Evolutionary conservation across 2,888 invertebrate genomes (phyloP).

Genomic region (Cylindroiulus punctatus): DNA sequence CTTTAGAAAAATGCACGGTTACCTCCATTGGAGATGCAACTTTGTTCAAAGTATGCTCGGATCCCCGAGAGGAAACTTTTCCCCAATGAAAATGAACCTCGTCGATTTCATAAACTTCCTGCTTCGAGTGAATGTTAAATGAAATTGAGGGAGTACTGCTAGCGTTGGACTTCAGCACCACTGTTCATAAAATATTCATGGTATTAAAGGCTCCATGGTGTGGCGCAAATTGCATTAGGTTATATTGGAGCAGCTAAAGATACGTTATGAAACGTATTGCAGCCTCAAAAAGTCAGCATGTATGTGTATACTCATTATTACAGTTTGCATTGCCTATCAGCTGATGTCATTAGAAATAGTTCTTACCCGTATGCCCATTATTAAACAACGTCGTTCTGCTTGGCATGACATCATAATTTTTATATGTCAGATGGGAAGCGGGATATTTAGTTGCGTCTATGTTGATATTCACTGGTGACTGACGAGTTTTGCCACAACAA

Average conservation of each 20-base stretch:
- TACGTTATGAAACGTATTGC: too few relatives aligned
- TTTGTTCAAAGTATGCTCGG: not conserved
- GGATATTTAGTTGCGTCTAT: not conserved
- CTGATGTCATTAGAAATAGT: not conserved
- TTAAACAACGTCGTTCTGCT: not conserved
- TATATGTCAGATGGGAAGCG: not conserved
- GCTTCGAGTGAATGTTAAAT: not conserved
- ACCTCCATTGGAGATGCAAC: not conserved
- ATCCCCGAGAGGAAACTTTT: constrained; percentile 4
- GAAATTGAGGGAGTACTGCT: not conserved
- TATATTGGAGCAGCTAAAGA: not conserved
- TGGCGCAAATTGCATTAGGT: not conserved
- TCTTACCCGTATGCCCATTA: constrained; percentile 10
- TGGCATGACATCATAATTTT: not conserved
- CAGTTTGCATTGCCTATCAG: not conserved
- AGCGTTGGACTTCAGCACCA: not conserved
- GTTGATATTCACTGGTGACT: not conserved
- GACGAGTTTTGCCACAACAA: not conserved
- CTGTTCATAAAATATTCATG: not conserved
- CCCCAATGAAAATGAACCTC: constrained; percentile 14
- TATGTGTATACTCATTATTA: too few relatives aligned
- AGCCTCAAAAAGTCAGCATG: too few relatives aligned
- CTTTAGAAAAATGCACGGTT: not conserved
- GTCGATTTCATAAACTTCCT: not conserved
- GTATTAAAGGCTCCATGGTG: not conserved